Evolutionary conservation across 2,797 vertebrate genomes (phyloP).

Genomic region (Siniperca undulata): DNA sequence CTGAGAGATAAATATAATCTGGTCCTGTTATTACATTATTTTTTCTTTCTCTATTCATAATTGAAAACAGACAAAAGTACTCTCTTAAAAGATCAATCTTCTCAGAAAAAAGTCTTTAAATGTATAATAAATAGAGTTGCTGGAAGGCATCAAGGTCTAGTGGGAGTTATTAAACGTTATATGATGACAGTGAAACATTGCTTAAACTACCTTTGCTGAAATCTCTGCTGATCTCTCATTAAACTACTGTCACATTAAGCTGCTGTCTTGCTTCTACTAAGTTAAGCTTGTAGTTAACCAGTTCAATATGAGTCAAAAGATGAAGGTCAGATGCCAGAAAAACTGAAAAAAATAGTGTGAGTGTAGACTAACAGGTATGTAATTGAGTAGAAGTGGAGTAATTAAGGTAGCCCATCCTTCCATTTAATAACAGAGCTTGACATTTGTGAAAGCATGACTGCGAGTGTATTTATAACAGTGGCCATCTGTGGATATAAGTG

Average conservation of each 20-base stretch:
- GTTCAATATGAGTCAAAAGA: constrained; percentile 10
- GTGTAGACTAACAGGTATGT: constrained; percentile 37
- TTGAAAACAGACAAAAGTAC: constrained; percentile 40
- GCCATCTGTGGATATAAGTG: constrained; percentile 58
- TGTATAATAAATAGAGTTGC: constrained; percentile 62
- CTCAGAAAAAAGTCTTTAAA: constrained; percentile 34
- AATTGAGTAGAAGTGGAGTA: constrained; percentile 38
- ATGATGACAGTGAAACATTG: constrained; percentile 54
- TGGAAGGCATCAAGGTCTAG: constrained; percentile 36
- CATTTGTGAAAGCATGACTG: constrained; percentile 48
- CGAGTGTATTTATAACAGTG: constrained; percentile 64
- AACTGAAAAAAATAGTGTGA: neutral
- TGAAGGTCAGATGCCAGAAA: constrained; percentile 7
- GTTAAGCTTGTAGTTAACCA: neutral
- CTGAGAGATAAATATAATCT: neutral
- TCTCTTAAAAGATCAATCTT: constrained; percentile 36
- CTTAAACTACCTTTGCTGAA: constrained; percentile 39
- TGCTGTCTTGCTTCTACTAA: constrained; percentile 26
- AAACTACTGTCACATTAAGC: constrained; percentile 16
- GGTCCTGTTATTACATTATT: neutral
- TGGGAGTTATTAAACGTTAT: constrained; percentile 62
- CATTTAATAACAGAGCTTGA: constrained; percentile 46
- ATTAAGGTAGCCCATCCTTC: constrained; percentile 38
- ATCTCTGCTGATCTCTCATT: constrained; percentile 41
- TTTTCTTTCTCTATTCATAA: constrained; percentile 4